Evolutionary conservation across 2,797 vertebrate species (phyloP), one percentile per base, ranked within the genome.

Genomic region (Sebastiscus albofasciatus): DNA sequence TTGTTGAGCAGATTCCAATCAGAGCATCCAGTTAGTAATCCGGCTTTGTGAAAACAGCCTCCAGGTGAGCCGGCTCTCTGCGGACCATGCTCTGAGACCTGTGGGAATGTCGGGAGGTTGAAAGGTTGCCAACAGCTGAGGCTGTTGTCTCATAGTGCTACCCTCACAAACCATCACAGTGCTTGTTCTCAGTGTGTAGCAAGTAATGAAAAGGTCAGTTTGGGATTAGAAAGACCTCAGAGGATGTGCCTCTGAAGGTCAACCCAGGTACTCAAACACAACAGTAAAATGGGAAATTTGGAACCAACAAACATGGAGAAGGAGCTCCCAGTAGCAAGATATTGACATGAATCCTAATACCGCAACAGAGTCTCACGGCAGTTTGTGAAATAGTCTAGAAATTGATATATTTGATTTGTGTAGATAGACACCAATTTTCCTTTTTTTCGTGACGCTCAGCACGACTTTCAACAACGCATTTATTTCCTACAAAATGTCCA

Each of bases 141-240:
- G 22, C 24, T 27, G 49, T 18, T 33, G 76, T 71, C 39, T 68
- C 54, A 27, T 27, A 76, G 67, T 79, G 78, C 61, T 69, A 67
- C 46, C 68, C 46, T 39, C 42, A 8, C 8, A 8, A 77, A 73
- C 16, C 61, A 31, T 22, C 3, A 3, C 33, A 36, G 60, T 36
- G 49, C 26, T 64, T 46, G 55, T 46, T 62, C 33, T 76, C 61
- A 58, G 22, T 67, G 82, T 36, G 24, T 54, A 75, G 59, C 75
- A 75, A 70, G 66, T 70, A 71, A 58, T 36, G 75, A 56, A 89
- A 89, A 87, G 77, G 80, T 85, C 87, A 89, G 6, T 11, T 22
- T 5, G 20, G 72, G 65, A 83, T 75, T 62, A 80, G 34, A 80
- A 52, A 61, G 59, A 70, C 54, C 68, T 72, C n/a, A 27, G 58